These are phyloP conservation scores for Saccostrea glomerata DNA, from an alignment of 1,140 invertebrate species.

Conservation along the genomic window DNA sequence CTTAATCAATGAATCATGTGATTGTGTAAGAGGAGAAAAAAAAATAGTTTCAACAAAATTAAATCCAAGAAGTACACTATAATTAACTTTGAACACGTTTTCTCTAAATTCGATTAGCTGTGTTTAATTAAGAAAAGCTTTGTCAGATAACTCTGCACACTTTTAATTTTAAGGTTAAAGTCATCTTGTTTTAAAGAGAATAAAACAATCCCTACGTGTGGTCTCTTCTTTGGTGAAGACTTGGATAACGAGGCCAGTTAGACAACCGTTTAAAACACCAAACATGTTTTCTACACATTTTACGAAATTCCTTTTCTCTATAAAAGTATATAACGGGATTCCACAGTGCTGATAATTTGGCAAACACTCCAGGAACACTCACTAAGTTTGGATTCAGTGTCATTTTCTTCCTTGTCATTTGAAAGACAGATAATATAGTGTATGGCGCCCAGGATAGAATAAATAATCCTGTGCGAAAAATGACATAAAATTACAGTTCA, in stretches of 20 bases:
- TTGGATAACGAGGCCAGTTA: no score
- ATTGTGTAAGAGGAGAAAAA: no score
- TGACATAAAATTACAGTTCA: not conserved
- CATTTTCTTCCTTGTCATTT: not conserved
- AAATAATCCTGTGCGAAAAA: not conserved
- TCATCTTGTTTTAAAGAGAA: no score
- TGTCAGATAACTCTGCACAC: no score
- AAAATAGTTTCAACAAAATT: no score
- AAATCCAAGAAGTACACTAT: no score
- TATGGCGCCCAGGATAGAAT: not conserved
- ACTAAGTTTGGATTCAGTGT: not conserved
- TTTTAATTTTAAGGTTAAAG: no score
- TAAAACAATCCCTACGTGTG: not conserved
- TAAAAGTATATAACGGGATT: slow-evolving; percentile 11
- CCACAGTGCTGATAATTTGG: not conserved
- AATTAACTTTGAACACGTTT: no score
- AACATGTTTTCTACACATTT: not conserved
- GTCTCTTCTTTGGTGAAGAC: not conserved
- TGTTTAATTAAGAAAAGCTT: no score
- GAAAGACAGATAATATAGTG: not conserved
- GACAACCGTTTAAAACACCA: not conserved
- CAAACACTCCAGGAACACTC: not conserved
- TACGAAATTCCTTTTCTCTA: not conserved
- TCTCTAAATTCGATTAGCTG: no score
- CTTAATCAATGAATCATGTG: no score